A percentile compares a stretch with the other conserved stretches of the same genome.
Evolutionary conservation across 2,797 vertebrate species (phyloP).

Genomic region (Botia almorhae): DNA sequence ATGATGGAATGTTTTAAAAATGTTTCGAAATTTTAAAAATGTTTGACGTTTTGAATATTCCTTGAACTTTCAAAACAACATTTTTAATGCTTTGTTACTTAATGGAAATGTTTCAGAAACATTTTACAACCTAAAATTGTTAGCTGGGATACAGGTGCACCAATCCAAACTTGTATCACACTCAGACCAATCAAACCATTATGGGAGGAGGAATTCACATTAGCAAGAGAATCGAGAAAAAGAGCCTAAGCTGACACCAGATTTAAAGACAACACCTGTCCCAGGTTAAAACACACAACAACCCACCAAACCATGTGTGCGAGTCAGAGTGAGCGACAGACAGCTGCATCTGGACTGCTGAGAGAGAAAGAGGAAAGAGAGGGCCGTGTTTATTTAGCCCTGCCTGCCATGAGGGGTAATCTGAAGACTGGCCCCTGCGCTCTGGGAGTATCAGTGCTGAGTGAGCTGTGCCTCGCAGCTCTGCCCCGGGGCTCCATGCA

Average conservation of each 20-base stretch:
- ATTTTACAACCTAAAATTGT: too few species aligned
- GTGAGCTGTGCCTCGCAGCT: conserved; percentile 65
- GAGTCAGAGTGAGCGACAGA: conserved; percentile 30
- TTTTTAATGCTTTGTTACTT: too few species aligned
- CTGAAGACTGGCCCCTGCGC: conserved; percentile 72
- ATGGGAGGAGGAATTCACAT: not conserved
- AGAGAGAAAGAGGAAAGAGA: conserved; percentile 47
- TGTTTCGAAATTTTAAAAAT: too few species aligned
- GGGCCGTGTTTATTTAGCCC: conserved; percentile 66
- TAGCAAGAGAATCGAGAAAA: not conserved
- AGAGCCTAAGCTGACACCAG: not conserved
- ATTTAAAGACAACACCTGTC: conserved; percentile 50
- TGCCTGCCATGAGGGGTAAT: conserved; percentile 70
- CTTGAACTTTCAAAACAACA: too few species aligned
- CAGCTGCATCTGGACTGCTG: conserved; percentile 45
- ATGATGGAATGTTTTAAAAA: too few species aligned
- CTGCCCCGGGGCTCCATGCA: conserved; percentile 60
- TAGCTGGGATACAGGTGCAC: not conserved
- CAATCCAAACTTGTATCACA: not conserved
- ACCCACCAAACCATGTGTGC: conserved; percentile 7
- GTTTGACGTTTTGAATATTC: too few species aligned
- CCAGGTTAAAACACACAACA: conserved; percentile 37
- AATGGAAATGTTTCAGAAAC: too few species aligned
- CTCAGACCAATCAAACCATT: conserved; percentile 1
- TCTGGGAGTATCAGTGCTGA: conserved; percentile 78